Evolutionary conservation across 1,140 invertebrate genomes (phyloP).

Genomic region (Rhysida immarginata): DNA sequence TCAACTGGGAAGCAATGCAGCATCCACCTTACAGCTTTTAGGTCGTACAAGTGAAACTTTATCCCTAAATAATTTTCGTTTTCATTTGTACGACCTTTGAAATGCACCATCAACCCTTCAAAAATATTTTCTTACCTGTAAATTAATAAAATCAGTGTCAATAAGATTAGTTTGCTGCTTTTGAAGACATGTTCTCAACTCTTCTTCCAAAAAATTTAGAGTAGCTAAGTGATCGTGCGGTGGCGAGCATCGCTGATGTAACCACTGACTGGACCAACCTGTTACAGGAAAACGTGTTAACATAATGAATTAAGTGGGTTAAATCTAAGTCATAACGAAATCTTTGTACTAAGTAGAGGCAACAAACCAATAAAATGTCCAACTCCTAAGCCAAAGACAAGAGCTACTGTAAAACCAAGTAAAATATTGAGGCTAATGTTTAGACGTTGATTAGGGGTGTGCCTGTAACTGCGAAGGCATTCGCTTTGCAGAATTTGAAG

Average conservation of each 20-base stretch:
- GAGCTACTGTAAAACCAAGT: slow-evolving; percentile 7
- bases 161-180: neutral
- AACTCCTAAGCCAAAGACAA: slow-evolving; percentile 14
- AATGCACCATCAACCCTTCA: too few species aligned
- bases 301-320: too few species aligned
- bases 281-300: too few species aligned
- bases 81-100: too few species aligned
- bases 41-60: too few species aligned
- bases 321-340: too few species aligned
- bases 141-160: too few species aligned
- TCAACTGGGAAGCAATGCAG: too few species aligned
- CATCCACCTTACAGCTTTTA: too few species aligned
- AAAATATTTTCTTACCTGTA: too few species aligned
- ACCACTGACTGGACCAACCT: slow-evolving; percentile 12
- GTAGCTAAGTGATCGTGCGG: slow-evolving; percentile 13
- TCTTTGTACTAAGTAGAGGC: neutral
- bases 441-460: slow-evolving; percentile 12
- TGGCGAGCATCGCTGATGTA: slow-evolving; percentile 6
- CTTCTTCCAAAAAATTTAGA: slow-evolving; percentile 15
- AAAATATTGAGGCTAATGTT: slow-evolving; percentile 13
- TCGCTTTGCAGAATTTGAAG: too few species aligned
- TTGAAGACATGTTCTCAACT: slow-evolving; percentile 12
- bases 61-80: too few species aligned
- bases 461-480: slow-evolving; percentile 11
- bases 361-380: slow-evolving; percentile 13